Base-by-base conservation (phyloP, 92 coral and sea anemone species). In the Phenganax stokvisi region DNA sequence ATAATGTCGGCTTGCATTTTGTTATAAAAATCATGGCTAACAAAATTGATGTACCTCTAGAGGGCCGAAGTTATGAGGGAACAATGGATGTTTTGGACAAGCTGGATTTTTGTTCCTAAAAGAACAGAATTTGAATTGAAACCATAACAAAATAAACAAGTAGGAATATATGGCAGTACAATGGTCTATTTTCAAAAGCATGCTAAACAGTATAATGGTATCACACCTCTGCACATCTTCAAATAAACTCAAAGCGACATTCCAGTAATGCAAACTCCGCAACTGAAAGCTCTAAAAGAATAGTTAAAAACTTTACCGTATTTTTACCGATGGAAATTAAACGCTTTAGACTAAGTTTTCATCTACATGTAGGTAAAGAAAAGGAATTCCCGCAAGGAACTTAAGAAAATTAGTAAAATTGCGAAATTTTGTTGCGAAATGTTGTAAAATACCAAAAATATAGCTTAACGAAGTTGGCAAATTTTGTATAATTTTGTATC, bases 221-320 rank as follows among this genome's bases (percentile, higher is more conserved):
- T 66, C 81, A 70, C 53, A 93, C 98, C 89, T 91, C 82, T 87
- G 91, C 56, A 91, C 52, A 84, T 80, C 89, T 60, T 94, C 92
- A 71, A 94, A 88, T 28, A 88, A 51, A 2, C 78, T 77, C 72
- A 89, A 86, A 17, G 92, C 96, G 72, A 90, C 86, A 58, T 84
- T 86, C 96, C 93, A 90, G 89, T 92, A 94, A 76, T 91, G 92
- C 15, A 85, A 81, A 81, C 98, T 90, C 87, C 98, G 83, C 73
- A 83, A 89, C 73, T 89, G 90, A 67, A 94, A 82, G 83, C 98
- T 92, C 98, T 94, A 81, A 28, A 78, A 63, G 70, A 81, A 52
- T 37, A 16, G 51, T 8, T 83, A 17, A 2, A 56, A 77, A 7
- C 37, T 72, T 16, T 51, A 72, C 7, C 1, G 8, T 54, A 53